These are phyloP conservation scores for Silurus meridionalis DNA, from an alignment of 2,113 vertebrate genomes.

Conservation along the genomic window DNA sequence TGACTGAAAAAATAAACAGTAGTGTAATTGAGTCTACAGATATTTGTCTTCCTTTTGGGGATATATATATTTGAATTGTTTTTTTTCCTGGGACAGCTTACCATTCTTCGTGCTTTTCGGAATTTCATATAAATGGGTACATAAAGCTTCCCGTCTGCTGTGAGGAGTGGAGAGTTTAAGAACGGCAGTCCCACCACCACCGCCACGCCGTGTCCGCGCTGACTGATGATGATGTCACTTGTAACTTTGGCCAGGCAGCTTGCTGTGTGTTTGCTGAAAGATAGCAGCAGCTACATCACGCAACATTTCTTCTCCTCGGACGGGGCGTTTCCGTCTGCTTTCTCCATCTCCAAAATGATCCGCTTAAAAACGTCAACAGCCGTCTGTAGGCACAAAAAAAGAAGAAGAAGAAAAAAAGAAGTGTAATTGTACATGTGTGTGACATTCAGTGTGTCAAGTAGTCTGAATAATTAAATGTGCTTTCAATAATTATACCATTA, in stretches of 20 bases:
- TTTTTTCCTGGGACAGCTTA: not conserved
- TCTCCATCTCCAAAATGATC: constrained; percentile 83
- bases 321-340: constrained; percentile 75
- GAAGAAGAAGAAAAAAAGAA: not conserved
- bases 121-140: constrained; percentile 30
- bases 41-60: not conserved
- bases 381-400: constrained; percentile 64
- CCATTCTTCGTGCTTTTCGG: constrained; percentile 25
- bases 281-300: constrained; percentile 69
- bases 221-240: constrained; percentile 65
- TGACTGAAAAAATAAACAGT: constrained; percentile 11
- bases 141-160: constrained; percentile 29
- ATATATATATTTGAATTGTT: not conserved
- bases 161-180: constrained; percentile 20
- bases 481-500: constrained; percentile 47
- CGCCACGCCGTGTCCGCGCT: constrained; percentile 4
- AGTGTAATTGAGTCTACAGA: constrained; percentile 24
- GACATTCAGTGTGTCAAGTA: not conserved
- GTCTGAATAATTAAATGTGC: not conserved
- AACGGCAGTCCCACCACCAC: constrained; percentile 32
- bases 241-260: constrained; percentile 64
- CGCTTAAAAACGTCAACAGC: constrained; percentile 80
- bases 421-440: not conserved
- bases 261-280: constrained; percentile 60
- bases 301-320: constrained; percentile 74